Percentiles rank a stretch among this genome's conserved stretches.
These are phyloP conservation scores for Adineta ricciae DNA, from an alignment of 2,888 invertebrate species.

Conservation along the genomic window DNA sequence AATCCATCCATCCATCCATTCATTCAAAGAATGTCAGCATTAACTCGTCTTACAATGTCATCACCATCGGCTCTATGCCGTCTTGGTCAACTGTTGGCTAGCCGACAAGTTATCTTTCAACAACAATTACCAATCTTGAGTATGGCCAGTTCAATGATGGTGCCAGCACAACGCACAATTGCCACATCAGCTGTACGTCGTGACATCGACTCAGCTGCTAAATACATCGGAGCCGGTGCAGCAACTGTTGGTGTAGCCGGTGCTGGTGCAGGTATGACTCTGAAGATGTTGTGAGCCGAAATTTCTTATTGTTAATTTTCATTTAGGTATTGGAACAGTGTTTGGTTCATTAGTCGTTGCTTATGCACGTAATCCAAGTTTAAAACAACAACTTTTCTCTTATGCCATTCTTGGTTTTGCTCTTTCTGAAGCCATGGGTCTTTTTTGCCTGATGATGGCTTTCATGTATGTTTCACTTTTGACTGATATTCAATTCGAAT, in stretches of 20 bases:
- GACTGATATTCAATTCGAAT: neutral
- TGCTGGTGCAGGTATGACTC: constrained; percentile 51
- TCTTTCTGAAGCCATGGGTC: constrained; percentile 96
- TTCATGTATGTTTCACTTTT: constrained; percentile 60
- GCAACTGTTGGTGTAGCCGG: constrained; percentile 99
- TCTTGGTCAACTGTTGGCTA: neutral
- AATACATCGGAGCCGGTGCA: constrained; percentile 99
- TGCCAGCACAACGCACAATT: constrained; percentile 37
- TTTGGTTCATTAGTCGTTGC: constrained; percentile 92
- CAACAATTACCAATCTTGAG: neutral
- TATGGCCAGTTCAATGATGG: neutral
- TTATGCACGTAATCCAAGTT: constrained; percentile 86
- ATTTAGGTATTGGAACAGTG: constrained; percentile 86
- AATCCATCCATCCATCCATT: neutral
- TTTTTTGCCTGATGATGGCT: constrained; percentile 99
- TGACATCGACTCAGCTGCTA: constrained; percentile 99
- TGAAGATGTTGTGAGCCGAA: too few species aligned
- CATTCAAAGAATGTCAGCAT: neutral
- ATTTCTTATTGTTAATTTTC: neutral
- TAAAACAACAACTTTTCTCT: constrained; percentile 93
- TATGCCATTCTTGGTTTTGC: constrained; percentile 96
- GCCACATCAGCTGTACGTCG: constrained; percentile 57
- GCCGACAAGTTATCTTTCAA: neutral
- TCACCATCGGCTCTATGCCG: neutral
- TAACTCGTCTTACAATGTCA: neutral